Percentiles rank a stretch among this genome's conserved stretches.
phyloP scores from a whole-genome alignment of 2,113 vertebrate species.

The Ptilonorhynchus violaceus region DNA sequence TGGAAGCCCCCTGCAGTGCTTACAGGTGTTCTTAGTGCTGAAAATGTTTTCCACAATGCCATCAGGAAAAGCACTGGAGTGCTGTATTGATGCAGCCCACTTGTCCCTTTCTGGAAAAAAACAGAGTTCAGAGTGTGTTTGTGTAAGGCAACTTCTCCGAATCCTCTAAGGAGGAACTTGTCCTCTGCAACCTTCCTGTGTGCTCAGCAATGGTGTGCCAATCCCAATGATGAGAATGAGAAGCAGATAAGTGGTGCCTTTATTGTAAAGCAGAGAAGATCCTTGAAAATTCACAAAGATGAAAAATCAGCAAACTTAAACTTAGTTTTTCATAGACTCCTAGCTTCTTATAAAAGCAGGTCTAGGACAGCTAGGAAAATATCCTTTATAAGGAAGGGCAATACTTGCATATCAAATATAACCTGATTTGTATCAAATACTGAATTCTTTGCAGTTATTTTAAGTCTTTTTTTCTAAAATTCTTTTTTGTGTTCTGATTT shows the following conservation, averaged over 20 bases:
- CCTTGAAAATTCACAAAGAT: background rate
- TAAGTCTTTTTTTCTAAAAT: slow-evolving; percentile 9
- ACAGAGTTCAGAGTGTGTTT: background rate
- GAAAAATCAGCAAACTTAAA: background rate
- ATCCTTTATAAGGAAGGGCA: background rate
- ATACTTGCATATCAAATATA: background rate
- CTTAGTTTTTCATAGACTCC: background rate
- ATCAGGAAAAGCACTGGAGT: background rate
- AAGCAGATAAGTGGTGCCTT: background rate
- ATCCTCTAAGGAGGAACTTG: background rate
- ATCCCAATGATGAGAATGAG: background rate
- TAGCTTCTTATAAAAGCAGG: background rate
- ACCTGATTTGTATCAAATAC: background rate
- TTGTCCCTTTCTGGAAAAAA: background rate
- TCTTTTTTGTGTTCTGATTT: slow-evolving; percentile 72
- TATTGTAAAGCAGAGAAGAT: background rate
- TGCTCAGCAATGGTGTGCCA: background rate
- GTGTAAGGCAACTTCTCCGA: background rate
- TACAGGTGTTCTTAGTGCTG: background rate
- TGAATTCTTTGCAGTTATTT: background rate
- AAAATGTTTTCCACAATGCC: background rate
- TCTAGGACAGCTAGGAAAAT: background rate
- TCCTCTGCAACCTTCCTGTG: background rate
- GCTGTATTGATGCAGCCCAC: background rate
- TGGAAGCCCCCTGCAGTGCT: background rate